Percentiles rank a stretch among this genome's conserved stretches.
phyloP scores from a whole-genome alignment of 2,113 vertebrate genomes.

The Arothron firmamentum region DNA sequence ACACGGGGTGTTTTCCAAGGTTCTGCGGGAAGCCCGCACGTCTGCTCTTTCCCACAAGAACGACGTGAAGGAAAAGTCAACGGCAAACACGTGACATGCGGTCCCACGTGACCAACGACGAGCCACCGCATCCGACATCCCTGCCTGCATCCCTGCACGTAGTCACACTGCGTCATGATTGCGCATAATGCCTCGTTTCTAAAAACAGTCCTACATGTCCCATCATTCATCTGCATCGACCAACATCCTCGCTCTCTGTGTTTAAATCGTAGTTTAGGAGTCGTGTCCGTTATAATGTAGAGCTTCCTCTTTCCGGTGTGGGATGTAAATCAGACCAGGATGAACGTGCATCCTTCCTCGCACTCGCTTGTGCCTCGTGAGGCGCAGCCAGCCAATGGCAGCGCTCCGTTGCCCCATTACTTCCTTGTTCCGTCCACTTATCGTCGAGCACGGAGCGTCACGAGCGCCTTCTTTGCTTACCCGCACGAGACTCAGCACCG shows the following conservation, averaged over 20 bases:
- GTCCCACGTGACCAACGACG: conserved; percentile 37
- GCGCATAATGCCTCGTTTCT: neutral
- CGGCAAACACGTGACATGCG: conserved; percentile 32
- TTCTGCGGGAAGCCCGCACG: too few relatives aligned
- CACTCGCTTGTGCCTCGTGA: conserved; percentile 36
- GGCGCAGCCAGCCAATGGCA: conserved; percentile 57
- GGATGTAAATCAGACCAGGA: conserved; percentile 4
- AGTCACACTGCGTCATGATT: conserved; percentile 62
- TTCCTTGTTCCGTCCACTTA: conserved; percentile 60
- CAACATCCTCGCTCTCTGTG: accelerated
- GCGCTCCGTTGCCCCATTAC: neutral
- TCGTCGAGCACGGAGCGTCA: conserved; percentile 22
- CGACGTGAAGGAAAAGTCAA: conserved; percentile 6
- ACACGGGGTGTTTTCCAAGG: too few relatives aligned
- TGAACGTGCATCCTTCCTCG: conserved; percentile 61
- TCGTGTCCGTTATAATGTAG: too few relatives aligned
- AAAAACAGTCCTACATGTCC: conserved; percentile 3
- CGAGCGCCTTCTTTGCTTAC: conserved; percentile 63
- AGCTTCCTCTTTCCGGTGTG: neutral
- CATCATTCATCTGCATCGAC: neutral
- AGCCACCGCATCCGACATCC: conserved; percentile 38
- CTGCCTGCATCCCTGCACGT: conserved; percentile 70
- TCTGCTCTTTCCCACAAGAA: neutral
- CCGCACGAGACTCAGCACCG: conserved; percentile 48
- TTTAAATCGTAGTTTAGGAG: neutral